Base-by-base conservation (phyloP, 1,140 invertebrate genomes). In the Amyelois transitella region DNA sequence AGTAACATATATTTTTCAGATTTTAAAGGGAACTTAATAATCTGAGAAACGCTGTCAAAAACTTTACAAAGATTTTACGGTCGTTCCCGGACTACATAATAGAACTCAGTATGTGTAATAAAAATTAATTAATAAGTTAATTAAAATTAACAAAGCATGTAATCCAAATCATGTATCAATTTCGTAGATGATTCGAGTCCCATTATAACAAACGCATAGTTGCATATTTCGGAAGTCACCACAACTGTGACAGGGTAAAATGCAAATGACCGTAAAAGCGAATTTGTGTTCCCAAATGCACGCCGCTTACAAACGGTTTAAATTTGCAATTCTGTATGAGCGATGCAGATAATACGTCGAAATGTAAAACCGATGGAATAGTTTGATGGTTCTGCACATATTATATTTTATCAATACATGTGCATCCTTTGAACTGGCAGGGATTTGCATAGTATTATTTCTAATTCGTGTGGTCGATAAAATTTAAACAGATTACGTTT, bases 221-320 rank as follows among this genome's bases (percentile, higher is more conserved):
- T 28, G 24, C 24, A 51, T 32, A 51, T 76, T 71, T 74, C 71
- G 77, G 69, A 77, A 79, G 74, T 76, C 71, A 60, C 68, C 70
- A 45, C 77, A 77, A 80, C 70, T 71, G 74, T 66, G 78, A 79
- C 79, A 75, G 55, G 66, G 69, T 69, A 70, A 66, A 65, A 85
- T 86, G 83, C 80, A 84, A 86, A 86, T 86, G 69, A 75, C 68
- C 74, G 75, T 86, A 83, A 86, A 85, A 86, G 80, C 77, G 75
- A 86, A 83, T 85, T 86, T 86, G 80, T 85, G 83, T 83, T 81
- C 60, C 70, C 70, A 73, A 81, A 86, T 81, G 71, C 78, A 72
- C 70, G 80, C 69, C 72, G 77, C 77, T 81, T 84, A 83, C 80
- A 77, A 84, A 86, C 75, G 81, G 83, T 77, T 85, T 77, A 86